Conservation (phyloP, 2,888 invertebrate genomes). For the Cybosia mesomella region DNA sequence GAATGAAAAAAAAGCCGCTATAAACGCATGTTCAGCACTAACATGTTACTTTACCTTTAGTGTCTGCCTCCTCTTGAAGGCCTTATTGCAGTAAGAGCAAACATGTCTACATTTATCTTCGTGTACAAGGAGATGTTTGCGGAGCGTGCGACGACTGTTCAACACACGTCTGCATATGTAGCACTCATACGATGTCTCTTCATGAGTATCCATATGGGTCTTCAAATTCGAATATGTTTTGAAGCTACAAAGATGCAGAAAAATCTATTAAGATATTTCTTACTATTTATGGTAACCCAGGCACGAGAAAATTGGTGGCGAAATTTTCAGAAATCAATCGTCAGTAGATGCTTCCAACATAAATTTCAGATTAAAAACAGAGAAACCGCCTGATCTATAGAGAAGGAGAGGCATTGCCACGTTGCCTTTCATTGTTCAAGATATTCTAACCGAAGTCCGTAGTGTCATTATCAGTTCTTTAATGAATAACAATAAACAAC, state of each 20-base stretch:
- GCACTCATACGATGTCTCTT: constrained; percentile 84
- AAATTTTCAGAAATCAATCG: background rate
- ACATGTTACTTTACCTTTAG: constrained; percentile 67
- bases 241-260: constrained; percentile 66
- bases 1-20: no score
- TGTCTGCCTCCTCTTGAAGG: constrained; percentile 84
- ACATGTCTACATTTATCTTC: constrained; percentile 84
- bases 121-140: constrained; percentile 85
- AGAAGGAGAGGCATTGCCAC: no score
- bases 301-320: background rate
- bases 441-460: no score
- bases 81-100: constrained; percentile 86
- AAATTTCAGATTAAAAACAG: no score
- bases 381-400: no score
- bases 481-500: background rate
- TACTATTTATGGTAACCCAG: background rate
- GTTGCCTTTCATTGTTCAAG: no score
- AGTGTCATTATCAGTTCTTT: background rate
- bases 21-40: background rate
- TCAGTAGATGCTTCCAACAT: no score
- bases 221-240: constrained; percentile 86
- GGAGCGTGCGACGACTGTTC: constrained; percentile 84
- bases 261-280: background rate
- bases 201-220: constrained; percentile 86
- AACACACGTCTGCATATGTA: constrained; percentile 83